phyloP scores from a whole-genome alignment of 2,797 vertebrate species.

The Streptopelia turtur region DNA sequence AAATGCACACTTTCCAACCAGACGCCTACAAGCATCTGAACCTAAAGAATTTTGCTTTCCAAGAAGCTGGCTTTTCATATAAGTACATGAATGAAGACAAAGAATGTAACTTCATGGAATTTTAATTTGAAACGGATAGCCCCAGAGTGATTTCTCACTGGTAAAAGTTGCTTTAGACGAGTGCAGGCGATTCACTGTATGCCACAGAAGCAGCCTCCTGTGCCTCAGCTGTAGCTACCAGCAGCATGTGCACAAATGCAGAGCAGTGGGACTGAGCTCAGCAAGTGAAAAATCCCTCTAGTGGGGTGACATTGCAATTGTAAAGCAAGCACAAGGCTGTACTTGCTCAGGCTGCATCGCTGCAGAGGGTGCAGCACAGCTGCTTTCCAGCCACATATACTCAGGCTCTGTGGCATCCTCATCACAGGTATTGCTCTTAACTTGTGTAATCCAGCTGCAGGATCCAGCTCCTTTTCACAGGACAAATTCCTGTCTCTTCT shows the following conservation, averaged over 20 bases:
- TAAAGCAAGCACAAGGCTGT: not conserved
- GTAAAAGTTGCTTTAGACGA: not conserved
- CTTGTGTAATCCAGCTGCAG: not conserved
- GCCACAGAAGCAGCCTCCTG: not conserved
- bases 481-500: not conserved
- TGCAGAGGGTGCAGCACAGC: not conserved
- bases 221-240: not conserved
- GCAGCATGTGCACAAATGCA: not conserved
- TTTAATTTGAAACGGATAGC: not conserved
- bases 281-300: slow-evolving; percentile 48
- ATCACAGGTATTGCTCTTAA: not conserved
- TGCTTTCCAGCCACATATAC: not conserved
- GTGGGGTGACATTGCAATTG: slow-evolving; percentile 2
- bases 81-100: not conserved
- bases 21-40: not conserved
- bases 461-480: not conserved
- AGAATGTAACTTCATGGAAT: not conserved
- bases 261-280: not conserved
- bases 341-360: not conserved
- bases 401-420: accelerated
- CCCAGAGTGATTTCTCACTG: not conserved
- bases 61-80: not conserved
- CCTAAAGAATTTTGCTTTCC: not conserved
- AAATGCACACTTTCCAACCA: not conserved
- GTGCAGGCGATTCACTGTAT: not conserved